Base-by-base conservation (phyloP, 2,113 vertebrate species). In the Oenanthe oenanthe region DNA sequence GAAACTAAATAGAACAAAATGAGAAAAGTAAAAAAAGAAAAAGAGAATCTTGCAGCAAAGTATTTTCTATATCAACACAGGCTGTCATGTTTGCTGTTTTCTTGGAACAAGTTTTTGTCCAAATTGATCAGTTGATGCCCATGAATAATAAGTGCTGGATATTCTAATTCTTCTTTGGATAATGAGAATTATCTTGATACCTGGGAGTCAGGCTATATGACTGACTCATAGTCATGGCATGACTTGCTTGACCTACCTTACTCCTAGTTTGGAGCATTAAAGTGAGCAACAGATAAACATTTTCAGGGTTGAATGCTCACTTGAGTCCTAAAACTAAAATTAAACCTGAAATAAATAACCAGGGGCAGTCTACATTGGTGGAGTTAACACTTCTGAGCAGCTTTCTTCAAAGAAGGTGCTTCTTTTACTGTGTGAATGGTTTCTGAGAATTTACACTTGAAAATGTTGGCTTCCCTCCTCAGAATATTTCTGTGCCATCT, bases 291-390 rank as follows among this genome's bases (percentile, higher is more conserved):
- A 89, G 43, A 57, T 0, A 14, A 83, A 58, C 11, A 67, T 84
- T 91, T 91, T 91, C 51, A 81, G 74, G n/a, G 10, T 58, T 87
- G 80, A 89, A 84, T 89, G 87, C 38, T 95, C 93, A 74, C 29
- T 94, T 95, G 83, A 66, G 21, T 66, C 45, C 56, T 68, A 36
- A 83, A 88, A 70, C 26, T 54, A 92, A 76, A 92, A 79, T 57
- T 57, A 76, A 57, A 81, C 22, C 31, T 50, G 47, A 91, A 87
- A 86, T 85, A 82, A 90, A 85, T 83, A 83, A 45, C 40, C 7
- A 40, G n/a, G 28, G 9, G 13, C 48, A 42, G 17, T 31, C 25
- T 2, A 2, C 56, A 43, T 40, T 89, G 48, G 20, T 85, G 61
- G 43, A 89, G 16, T 48, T 43, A 85, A 66, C 80, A 43, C 26